Percentiles rank a stretch among this genome's conserved stretches.
phyloP scores from a whole-genome alignment of 2,113 vertebrate species.

The Drymodes brunneopygia region DNA sequence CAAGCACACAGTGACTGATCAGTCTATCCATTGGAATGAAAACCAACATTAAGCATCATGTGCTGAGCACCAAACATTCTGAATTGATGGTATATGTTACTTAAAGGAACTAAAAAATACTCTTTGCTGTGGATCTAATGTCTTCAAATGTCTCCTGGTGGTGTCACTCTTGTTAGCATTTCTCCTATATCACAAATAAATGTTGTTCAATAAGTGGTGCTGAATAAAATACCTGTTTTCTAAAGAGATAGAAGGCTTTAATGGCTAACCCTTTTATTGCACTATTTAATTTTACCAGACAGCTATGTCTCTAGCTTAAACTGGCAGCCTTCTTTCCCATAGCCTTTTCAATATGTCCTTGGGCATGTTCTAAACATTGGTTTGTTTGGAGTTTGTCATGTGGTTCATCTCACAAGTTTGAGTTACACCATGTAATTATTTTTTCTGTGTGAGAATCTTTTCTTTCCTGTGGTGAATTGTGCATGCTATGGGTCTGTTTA shows the following conservation, averaged over 20 bases:
- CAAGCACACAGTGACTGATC: not conserved
- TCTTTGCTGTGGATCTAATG: not conserved
- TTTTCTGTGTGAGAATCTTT: not conserved
- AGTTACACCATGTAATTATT: not conserved
- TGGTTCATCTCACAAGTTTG: not conserved
- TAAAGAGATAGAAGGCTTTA: not conserved
- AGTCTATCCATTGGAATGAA: not conserved
- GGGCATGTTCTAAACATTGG: not conserved
- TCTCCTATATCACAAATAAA: not conserved
- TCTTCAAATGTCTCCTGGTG: not conserved
- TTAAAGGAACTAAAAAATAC: not conserved
- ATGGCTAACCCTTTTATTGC: not conserved
- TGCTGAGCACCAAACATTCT: not conserved
- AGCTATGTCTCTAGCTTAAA: not conserved
- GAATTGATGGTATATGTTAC: not conserved
- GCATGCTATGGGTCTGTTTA: not conserved
- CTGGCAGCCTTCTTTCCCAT: not conserved
- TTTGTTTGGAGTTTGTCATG: not conserved
- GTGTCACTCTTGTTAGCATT: not conserved
- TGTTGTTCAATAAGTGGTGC: not conserved
- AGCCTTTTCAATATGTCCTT: not conserved
- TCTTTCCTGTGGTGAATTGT: not conserved
- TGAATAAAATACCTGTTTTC: not conserved
- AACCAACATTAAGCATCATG: rapidly evolving
- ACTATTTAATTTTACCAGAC: not conserved